Evolutionary conservation across 2,797 vertebrate genomes (phyloP).

Genomic region (Siniperca scherzeri): DNA sequence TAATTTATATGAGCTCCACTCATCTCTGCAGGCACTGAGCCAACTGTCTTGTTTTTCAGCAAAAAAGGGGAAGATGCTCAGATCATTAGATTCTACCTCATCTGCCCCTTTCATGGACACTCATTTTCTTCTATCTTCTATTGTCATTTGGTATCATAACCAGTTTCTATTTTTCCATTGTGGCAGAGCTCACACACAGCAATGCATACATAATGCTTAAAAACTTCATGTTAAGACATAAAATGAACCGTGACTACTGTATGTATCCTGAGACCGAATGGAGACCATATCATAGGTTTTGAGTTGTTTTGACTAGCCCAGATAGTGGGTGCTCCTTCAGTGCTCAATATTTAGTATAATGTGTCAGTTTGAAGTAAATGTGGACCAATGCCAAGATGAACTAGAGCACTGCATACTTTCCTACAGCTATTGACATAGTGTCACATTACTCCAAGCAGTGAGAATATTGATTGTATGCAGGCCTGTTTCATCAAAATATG

Average conservation of each 20-base stretch:
- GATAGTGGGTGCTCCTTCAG: conserved; percentile 15
- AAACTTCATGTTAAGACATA: conserved; percentile 21
- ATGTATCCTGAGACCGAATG: conserved; percentile 24
- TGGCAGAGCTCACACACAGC: neutral
- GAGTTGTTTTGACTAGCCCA: conserved; percentile 61
- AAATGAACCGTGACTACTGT: conserved; percentile 14
- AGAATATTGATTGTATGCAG: conserved; percentile 67
- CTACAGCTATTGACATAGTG: conserved; percentile 65
- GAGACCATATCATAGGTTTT: conserved; percentile 30
- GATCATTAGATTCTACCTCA: conserved; percentile 76
- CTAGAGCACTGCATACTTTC: conserved; percentile 47
- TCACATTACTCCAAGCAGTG: conserved; percentile 62
- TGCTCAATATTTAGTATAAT: conserved; percentile 27
- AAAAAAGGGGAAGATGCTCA: conserved; percentile 58
- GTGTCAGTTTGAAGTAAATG: conserved; percentile 64
- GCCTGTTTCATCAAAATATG: conserved; percentile 72
- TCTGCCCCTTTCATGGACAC: conserved; percentile 53
- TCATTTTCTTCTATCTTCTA: neutral
- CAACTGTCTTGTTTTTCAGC: conserved; percentile 66
- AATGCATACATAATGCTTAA: neutral
- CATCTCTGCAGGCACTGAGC: conserved; percentile 62
- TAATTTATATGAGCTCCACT: conserved; percentile 68
- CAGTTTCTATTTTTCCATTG: conserved; percentile 18
- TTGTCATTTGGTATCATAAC: conserved; percentile 40
- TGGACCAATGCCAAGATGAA: conserved; percentile 65